These are phyloP conservation scores for Pogonocherus hispidulus DNA, from an alignment of 2,888 invertebrate species.

Conservation along the genomic window DNA sequence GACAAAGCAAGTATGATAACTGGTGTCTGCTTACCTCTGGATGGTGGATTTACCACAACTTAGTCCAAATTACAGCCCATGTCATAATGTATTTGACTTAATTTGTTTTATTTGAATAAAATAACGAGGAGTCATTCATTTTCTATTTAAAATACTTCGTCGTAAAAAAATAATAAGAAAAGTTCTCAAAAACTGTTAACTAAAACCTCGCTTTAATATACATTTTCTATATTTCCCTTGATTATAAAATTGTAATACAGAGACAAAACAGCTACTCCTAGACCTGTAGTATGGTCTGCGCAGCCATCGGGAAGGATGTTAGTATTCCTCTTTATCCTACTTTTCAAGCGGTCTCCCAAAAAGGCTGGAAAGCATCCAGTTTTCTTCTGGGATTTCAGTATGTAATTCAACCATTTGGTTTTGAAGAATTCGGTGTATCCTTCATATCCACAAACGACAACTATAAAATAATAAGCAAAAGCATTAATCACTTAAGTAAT, in stretches of 20 bases:
- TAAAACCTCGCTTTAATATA: background rate
- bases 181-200: too few relatives aligned
- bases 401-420: constrained; percentile 51
- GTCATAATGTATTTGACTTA: background rate
- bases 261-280: constrained; percentile 55
- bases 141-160: too few relatives aligned
- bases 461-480: constrained; percentile 45
- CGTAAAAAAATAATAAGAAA: too few relatives aligned
- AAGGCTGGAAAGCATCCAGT: constrained; percentile 54
- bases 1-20: constrained; percentile 85
- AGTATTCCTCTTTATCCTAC: constrained; percentile 49
- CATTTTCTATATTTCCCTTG: constrained; percentile 39
- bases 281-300: constrained; percentile 58
- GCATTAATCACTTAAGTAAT: too few relatives aligned
- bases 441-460: constrained; percentile 58
- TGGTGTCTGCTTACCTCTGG: constrained; percentile 82
- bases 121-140: background rate
- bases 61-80: background rate
- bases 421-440: constrained; percentile 57
- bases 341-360: constrained; percentile 45
- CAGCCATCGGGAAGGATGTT: constrained; percentile 56
- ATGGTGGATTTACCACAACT: constrained; percentile 80
- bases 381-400: constrained; percentile 53
- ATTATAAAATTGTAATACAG: constrained; percentile 56
- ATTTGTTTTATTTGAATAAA: background rate